Evolutionary conservation across 2,888 invertebrate species (phyloP).

Genomic region (Drosophila mulleri): DNA sequence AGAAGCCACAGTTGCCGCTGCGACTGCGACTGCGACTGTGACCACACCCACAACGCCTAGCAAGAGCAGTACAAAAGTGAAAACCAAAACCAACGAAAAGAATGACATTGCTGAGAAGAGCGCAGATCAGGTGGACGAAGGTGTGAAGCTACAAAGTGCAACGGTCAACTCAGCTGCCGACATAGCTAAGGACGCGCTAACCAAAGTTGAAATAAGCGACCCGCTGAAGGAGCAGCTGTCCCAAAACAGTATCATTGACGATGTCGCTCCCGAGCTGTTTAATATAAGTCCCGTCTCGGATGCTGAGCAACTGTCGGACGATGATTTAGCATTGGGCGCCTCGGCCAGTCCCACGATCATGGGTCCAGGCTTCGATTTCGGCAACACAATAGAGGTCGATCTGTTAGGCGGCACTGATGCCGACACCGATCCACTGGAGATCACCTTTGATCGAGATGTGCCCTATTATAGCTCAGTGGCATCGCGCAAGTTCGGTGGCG

Average conservation of each 20-base stretch:
- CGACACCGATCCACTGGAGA: conserved; percentile 16
- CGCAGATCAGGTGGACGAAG: conserved; percentile 13
- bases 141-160: conserved; percentile 10
- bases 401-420: conserved; percentile 28
- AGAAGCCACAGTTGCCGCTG: conserved; percentile 1
- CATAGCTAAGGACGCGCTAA: conserved; percentile 37
- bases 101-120: conserved; percentile 15
- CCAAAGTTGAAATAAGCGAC: conserved; percentile 50
- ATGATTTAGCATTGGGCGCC: conserved; percentile 85
- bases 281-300: conserved; percentile 83
- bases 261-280: conserved; percentile 69
- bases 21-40: not conserved
- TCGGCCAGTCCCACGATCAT: conserved; percentile 84
- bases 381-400: conserved; percentile 40
- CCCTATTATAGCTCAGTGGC: not conserved
- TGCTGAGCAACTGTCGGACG: conserved; percentile 81
- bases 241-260: conserved; percentile 49
- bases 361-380: conserved; percentile 39
- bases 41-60: conserved; percentile 36
- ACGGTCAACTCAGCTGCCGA: conserved; percentile 11
- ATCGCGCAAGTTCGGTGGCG: conserved; percentile 59
- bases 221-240: conserved; percentile 43
- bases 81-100: conserved; percentile 35
- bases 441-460: conserved; percentile 17
- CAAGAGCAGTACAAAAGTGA: conserved; percentile 42